These are phyloP conservation scores for Chelon labrosus DNA, from an alignment of 2,797 vertebrate genomes.

Conservation along the genomic window DNA sequence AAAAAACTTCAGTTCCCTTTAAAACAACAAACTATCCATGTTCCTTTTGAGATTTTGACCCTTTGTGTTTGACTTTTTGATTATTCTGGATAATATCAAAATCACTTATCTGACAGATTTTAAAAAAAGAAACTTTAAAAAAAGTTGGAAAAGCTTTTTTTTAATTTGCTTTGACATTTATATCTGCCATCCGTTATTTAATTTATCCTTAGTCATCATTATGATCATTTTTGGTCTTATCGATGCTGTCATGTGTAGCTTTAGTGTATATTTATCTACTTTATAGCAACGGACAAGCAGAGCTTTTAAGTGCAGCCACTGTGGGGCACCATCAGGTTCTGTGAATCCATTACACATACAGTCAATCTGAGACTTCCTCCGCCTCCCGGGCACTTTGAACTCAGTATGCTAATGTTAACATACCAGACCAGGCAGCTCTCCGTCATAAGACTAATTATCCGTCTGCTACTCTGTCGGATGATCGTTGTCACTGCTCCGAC, in stretches of 20 bases:
- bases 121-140: neutral
- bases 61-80: neutral
- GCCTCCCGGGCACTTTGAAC: constrained; percentile 46
- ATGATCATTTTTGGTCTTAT: neutral
- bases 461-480: constrained; percentile 25
- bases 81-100: neutral
- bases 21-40: constrained; percentile 49
- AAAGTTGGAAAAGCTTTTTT: neutral
- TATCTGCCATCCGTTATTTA: neutral
- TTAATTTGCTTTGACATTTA: neutral
- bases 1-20: constrained; percentile 52
- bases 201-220: neutral
- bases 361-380: constrained; percentile 44
- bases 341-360: constrained; percentile 14
- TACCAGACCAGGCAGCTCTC: constrained; percentile 42
- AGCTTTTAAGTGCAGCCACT: constrained; percentile 38
- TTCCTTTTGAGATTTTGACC: constrained; percentile 5
- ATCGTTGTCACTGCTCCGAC: constrained; percentile 34
- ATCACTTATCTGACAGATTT: neutral
- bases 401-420: constrained; percentile 49
- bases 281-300: neutral
- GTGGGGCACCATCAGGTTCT: constrained; percentile 45
- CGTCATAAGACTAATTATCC: constrained; percentile 45
- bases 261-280: neutral
- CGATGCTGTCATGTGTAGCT: neutral